Evolutionary conservation across 2,888 invertebrate species (phyloP), one percentile per base, ranked within the genome.

Genomic region (Ariolimax columbianus): DNA sequence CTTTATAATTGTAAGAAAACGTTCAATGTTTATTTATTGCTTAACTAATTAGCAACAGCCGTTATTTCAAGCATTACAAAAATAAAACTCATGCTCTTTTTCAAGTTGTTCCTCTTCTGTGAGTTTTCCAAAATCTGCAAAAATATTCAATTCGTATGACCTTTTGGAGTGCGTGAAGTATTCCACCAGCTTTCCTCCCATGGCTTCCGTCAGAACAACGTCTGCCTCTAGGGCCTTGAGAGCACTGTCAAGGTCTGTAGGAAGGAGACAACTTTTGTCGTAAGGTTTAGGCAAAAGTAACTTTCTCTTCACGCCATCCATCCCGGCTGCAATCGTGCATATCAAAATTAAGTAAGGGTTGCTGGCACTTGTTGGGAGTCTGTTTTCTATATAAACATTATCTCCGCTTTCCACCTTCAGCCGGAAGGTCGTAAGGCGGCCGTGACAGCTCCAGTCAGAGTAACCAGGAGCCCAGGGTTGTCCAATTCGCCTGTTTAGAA

Each of bases 301-400:
- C 51, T 87, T 82, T 51, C 85, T 66, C 70, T 83, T 82, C n/a
- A 87, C 72, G 2, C 87, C 87, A 79, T 87, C 87, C 68, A 87
- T 43, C 0, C 87, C 87, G 0, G 87, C 87, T 30, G 87, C 87
- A 14, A 87, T 38, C 11, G 72, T 72, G 80, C 73, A 77, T 30
- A 80, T 80, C 11, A 87, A 38, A 30, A 40, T 63, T 40, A 87
- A 77, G 68, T 87, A 83, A 4, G 87, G 87, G 77, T 85, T 87
- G 51, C 79, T 70, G 47, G 87, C 85, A 26, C 79, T 80, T 63
- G 79, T 83, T 4, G 87, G 83, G 19, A 87, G 77, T 36, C 87
- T 79, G 51, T 47, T 85, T 73, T 87, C 87, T 38, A 85, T 73
- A 72, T 87, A 87, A n/a, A 83, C 40, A 40, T 83, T 83, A 55